Base-by-base conservation (phyloP, 1,140 invertebrate species). In the Plectrocnemia conspersa region DNA sequence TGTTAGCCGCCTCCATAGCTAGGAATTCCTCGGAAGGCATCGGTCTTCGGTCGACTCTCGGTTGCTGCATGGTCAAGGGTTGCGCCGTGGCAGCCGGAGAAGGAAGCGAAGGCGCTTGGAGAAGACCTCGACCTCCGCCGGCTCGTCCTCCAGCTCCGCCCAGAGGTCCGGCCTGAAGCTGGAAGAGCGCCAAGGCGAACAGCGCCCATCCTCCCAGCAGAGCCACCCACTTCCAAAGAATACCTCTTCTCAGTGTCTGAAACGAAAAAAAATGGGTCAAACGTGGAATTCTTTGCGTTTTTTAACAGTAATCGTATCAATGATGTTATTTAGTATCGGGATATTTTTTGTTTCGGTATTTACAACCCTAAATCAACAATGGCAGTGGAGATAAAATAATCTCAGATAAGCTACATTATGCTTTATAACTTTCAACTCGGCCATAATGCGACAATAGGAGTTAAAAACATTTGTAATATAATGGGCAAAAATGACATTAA, bases 1-100 rank as follows among this genome's bases (percentile, higher is more conserved):
- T 75, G 11, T 82, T 77, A 64, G 88, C 82, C 27, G 89, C 84
- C 61, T 91, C 85, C 9, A 81, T 79, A 19, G 91, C 80, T 23
- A 92, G 70, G 64, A 85, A 80, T 10, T 87, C 84, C 63, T 93
- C 90, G n/a, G 78, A 79, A 11, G 82, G 77, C 19, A 78, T 77
- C 0, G 81, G 80, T 24, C 80, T 78, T 42, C 80, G 80, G 72
- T 88, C 85, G 9, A 88, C 70, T 27, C 81, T 73, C 2, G 83
- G 83, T 56, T 79, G 75, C 40, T 73, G 52, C 29, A 9, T 74
- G 72, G 46, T 73, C 33, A 24, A 68, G 62, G 56, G 55, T 65
- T 53, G 67, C 68, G 38, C 69, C 73, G 42, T 68, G 63, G 35
- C 64, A 66, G 53, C 63, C 65, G 23, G 59, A 52, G 50, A 64